phyloP scores from a whole-genome alignment of 1,140 invertebrate species.

The Aricia agestis region DNA sequence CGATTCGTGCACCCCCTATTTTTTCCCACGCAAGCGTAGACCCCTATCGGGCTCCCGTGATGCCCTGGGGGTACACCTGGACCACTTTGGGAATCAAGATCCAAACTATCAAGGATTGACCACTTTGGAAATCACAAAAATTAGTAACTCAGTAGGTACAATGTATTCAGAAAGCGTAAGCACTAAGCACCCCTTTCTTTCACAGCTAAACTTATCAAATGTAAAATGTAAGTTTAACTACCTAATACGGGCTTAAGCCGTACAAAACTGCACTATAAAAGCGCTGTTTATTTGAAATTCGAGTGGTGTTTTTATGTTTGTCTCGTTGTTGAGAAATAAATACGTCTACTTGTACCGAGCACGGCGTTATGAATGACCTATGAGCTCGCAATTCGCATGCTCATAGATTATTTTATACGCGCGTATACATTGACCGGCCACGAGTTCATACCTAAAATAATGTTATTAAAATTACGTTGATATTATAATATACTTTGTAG shows the following conservation, averaged over 20 bases:
- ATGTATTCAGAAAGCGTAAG: background rate
- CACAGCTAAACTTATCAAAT: slow-evolving; percentile 55
- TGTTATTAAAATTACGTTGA: too few relatives aligned
- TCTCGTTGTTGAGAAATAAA: slow-evolving; percentile 62
- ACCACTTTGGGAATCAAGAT: too few relatives aligned
- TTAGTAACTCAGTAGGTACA: background rate
- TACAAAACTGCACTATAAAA: slow-evolving; percentile 57
- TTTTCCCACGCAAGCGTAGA: too few relatives aligned
- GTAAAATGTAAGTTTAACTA: slow-evolving; percentile 72
- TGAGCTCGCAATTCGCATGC: slow-evolving; percentile 43
- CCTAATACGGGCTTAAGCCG: slow-evolving; percentile 60
- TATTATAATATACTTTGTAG: too few relatives aligned
- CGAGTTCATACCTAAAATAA: background rate
- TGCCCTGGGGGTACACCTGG: too few relatives aligned
- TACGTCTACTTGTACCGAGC: slow-evolving; percentile 56
- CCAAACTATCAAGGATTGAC: background rate
- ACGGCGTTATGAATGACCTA: slow-evolving; percentile 62
- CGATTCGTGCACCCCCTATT: too few relatives aligned
- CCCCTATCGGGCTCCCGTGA: too few relatives aligned
- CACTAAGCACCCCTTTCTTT: background rate
- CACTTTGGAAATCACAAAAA: too few relatives aligned
- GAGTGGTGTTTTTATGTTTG: slow-evolving; percentile 68
- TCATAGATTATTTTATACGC: slow-evolving; percentile 34
- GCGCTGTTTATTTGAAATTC: slow-evolving; percentile 64
- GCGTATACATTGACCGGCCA: background rate